These are phyloP conservation scores for Cryptus viduatorius DNA, from an alignment of 2,888 invertebrate species.

Conservation along the genomic window DNA sequence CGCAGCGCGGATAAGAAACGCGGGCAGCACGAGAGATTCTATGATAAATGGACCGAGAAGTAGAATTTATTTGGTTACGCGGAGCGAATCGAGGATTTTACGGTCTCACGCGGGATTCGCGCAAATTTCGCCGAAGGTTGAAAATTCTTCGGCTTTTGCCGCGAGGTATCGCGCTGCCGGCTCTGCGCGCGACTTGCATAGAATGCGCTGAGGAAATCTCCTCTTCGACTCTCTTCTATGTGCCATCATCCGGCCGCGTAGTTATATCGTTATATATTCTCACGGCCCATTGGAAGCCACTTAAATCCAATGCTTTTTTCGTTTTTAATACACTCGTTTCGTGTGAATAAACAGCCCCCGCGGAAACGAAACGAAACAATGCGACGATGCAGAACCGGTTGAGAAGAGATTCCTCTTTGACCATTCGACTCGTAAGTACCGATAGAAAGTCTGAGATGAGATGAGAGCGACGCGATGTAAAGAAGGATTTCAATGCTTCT, in stretches of 20 bases:
- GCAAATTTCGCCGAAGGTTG: constrained; percentile 7
- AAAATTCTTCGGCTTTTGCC: constrained; percentile 26
- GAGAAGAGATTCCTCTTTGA: background rate
- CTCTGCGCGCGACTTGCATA: constrained; percentile 33
- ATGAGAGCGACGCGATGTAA: background rate
- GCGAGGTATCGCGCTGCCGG: background rate
- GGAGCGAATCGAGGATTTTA: constrained; percentile 27
- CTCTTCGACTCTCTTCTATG: background rate
- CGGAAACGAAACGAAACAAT: background rate
- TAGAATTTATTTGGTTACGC: constrained; percentile 39
- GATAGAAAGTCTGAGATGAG: constrained; percentile 12
- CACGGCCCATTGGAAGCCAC: background rate
- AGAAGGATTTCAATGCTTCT: constrained; percentile 6
- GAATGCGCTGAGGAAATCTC: constrained; percentile 8
- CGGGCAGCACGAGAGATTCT: too few relatives aligned
- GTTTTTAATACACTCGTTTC: background rate
- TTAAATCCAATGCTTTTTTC: background rate
- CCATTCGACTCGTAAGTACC: background rate
- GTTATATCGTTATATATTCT: background rate
- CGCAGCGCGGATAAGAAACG: constrained; percentile 21
- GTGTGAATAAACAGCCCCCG: background rate
- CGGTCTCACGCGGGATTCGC: constrained; percentile 32
- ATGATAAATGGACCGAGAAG: constrained; percentile 34
- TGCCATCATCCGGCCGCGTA: background rate
- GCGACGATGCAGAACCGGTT: background rate